These are phyloP conservation scores for Athalia circularis DNA, from an alignment of 2,888 invertebrate species.

Conservation along the genomic window DNA sequence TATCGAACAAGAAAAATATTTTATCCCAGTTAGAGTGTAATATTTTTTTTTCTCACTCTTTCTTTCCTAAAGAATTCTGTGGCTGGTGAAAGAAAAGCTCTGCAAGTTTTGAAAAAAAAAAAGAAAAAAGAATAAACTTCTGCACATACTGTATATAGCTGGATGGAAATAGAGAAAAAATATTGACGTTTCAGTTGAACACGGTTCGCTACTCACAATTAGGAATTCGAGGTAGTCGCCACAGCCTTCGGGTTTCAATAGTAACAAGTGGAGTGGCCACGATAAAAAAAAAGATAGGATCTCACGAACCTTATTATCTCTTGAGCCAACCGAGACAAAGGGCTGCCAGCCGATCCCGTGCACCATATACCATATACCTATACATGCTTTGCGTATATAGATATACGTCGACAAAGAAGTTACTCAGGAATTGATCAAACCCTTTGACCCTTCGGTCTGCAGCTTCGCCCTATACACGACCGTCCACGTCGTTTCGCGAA, in stretches of 20 bases:
- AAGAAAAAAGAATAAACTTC: not conserved
- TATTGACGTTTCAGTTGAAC: slow-evolving; percentile 39
- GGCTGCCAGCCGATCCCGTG: not conserved
- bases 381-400: no score
- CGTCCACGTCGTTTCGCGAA: not conserved
- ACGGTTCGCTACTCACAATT: slow-evolving; percentile 36
- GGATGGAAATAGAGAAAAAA: not conserved
- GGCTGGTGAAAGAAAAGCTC: not conserved
- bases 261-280: slow-evolving; percentile 23
- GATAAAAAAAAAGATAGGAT: slow-evolving; percentile 33
- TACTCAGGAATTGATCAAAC: slow-evolving; percentile 33
- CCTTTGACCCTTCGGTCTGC: slow-evolving; percentile 31
- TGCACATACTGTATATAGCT: no score
- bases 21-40: not conserved
- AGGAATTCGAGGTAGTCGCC: slow-evolving; percentile 28
- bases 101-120: not conserved
- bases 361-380: no score
- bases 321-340: slow-evolving; percentile 34
- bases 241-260: slow-evolving; percentile 22
- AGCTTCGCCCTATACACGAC: not conserved
- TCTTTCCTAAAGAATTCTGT: no score
- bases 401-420: slow-evolving; percentile 12
- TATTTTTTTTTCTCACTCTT: not conserved
- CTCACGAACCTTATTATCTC: slow-evolving; percentile 39
- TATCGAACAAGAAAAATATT: no score